phyloP scores from a whole-genome alignment of 1,140 invertebrate species.

The Panagrolaimus sp. region DNA sequence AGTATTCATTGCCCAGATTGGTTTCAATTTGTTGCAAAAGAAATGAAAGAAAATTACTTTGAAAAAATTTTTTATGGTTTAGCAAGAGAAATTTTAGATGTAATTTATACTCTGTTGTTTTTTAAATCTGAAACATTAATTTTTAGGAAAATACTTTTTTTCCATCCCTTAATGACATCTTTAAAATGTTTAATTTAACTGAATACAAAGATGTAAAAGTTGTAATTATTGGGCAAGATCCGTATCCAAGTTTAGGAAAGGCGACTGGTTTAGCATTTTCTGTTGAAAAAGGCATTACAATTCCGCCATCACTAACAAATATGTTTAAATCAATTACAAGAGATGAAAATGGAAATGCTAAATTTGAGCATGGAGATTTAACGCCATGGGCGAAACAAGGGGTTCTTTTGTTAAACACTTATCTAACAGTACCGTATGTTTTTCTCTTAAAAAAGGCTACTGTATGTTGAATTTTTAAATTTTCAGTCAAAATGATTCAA shows the following conservation, averaged over 20 bases:
- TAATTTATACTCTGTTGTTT: background rate
- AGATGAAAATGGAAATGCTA: background rate
- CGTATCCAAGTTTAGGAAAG: background rate
- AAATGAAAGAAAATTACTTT: constrained; percentile 2
- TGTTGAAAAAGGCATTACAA: background rate
- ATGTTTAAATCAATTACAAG: background rate
- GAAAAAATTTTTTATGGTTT: background rate
- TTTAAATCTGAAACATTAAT: background rate
- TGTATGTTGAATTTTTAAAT: background rate
- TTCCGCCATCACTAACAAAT: background rate
- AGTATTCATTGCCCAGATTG: background rate
- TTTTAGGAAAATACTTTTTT: constrained; percentile 4
- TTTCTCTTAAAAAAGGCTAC: background rate
- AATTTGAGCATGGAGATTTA: background rate
- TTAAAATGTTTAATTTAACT: background rate
- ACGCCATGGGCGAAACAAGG: constrained; percentile 3
- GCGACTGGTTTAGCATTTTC: constrained; percentile 1
- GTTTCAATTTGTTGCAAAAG: background rate
- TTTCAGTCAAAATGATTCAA: background rate
- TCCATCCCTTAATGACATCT: background rate
- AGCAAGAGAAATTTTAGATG: background rate
- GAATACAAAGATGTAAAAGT: background rate
- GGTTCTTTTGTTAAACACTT: background rate
- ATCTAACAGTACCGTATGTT: constrained; percentile 10
- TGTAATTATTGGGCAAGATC: constrained; percentile 6